Evolutionary conservation across 2,113 vertebrate species (phyloP).

Genomic region (Merops nubicus): DNA sequence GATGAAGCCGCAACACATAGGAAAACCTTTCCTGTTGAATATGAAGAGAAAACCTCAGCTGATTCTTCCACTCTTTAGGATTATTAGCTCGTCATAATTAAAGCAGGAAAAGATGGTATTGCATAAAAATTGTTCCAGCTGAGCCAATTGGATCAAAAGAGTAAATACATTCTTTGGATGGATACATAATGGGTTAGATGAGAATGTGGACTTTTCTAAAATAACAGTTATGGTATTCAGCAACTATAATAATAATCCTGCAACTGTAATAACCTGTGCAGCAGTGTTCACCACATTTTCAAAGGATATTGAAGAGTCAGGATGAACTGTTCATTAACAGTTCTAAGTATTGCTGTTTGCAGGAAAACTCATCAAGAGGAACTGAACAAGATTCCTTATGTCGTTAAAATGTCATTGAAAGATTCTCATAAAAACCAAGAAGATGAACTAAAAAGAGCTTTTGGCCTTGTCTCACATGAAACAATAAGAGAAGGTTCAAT

Average conservation of each 20-base stretch:
- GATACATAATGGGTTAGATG: neutral
- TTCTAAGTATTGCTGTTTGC: neutral
- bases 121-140: neutral
- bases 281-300: neutral
- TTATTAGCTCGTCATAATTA: neutral
- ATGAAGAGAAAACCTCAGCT: neutral
- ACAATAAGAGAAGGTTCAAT: neutral
- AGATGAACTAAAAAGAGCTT: neutral
- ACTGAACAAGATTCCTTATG: neutral
- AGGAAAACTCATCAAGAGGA: neutral
- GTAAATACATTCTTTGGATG: neutral
- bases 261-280: neutral
- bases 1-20: accelerated
- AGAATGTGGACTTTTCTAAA: neutral
- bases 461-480: neutral
- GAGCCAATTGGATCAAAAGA: neutral
- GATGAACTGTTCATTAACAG: neutral
- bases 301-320: neutral
- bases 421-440: neutral
- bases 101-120: neutral
- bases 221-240: neutral
- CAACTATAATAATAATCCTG: neutral
- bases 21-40: neutral
- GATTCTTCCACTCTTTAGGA: neutral
- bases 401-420: neutral